Base-by-base conservation (phyloP, 2,888 invertebrate species). In the Pristionchus mayeri region DNA sequence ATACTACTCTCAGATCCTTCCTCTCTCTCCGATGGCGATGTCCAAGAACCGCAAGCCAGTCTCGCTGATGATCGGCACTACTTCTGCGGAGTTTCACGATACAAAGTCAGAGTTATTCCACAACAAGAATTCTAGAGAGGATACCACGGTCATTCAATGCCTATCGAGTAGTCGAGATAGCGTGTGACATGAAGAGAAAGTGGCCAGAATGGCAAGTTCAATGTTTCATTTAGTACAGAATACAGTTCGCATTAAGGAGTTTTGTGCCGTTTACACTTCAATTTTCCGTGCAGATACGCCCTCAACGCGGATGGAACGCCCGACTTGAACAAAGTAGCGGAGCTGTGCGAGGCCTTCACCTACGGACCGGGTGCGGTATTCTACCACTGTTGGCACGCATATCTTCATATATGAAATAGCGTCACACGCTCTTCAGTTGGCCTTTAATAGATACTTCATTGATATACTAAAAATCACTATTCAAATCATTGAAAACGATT, bases 1-100 rank as follows among this genome's bases (percentile, higher is more conserved):
- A n/a, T n/a, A n/a, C n/a, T n/a, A n/a, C n/a, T 50, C n/a, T 34
- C 52, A 79, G 79, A 34, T 79, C 54, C 40, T 79, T 3, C 79
- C 79, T 7, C 24, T 27, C 9, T 13, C 54, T 1, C 54, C 44
- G 24, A 24, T 40, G 0, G 18, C 13, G 3, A 7, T 80, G 6
- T 37, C 80, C 16, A 16, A 3, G 4, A 40, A 16, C 24, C 37
- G 80, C 9, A 4, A 2, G 6, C 37, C 57, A 21, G 80, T 80
- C 4, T 13, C n/a, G 3, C 24, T 27, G 21, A 54, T 80, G 80
- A 80, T 80, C 16, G 80, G 80, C n/a, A 80, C 80, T 9, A 37
- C 40, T 3, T 6, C 80, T 9, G 80, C 57, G 9, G 80, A 80
- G 40, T 80, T 80, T n/a, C 80, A 57, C 40, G 54, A 54, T 18